Evolutionary conservation across 2,113 vertebrate species (phyloP).

Genomic region (Aramus guarauna): DNA sequence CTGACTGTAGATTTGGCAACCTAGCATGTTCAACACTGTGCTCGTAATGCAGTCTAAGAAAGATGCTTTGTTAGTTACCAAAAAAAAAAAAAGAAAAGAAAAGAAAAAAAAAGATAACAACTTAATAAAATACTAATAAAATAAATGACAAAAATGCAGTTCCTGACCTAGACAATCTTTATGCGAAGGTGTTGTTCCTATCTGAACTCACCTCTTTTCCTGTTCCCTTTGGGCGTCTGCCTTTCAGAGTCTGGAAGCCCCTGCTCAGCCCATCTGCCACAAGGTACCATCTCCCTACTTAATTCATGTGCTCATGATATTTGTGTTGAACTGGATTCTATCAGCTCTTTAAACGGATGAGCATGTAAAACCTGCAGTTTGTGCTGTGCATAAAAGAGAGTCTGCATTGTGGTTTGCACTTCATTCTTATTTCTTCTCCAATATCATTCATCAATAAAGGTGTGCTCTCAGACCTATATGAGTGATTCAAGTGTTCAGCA

Average conservation of each 20-base stretch:
- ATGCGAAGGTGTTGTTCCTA: neutral
- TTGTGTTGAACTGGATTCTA: neutral
- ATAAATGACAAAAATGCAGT: neutral
- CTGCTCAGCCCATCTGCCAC: neutral
- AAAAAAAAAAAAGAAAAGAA: neutral
- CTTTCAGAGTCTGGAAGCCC: neutral
- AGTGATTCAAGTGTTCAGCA: neutral
- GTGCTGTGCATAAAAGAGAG: neutral
- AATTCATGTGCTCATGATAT: neutral
- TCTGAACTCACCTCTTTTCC: neutral
- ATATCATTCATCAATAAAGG: neutral
- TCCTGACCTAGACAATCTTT: neutral
- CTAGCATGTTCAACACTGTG: neutral
- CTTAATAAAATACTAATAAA: neutral
- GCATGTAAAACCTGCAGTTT: neutral
- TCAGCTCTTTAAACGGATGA: neutral
- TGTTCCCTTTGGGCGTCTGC: neutral
- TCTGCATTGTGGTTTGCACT: neutral
- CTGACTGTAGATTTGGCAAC: neutral
- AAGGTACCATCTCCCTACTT: neutral
- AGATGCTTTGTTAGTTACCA: neutral
- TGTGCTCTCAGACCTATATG: neutral
- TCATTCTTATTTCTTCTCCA: neutral
- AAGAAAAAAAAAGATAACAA: fast-evolving
- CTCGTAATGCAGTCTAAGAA: neutral